These are phyloP conservation scores for Tetragonula clypearis DNA, from an alignment of 1,140 invertebrate species.

Conservation along the genomic window DNA sequence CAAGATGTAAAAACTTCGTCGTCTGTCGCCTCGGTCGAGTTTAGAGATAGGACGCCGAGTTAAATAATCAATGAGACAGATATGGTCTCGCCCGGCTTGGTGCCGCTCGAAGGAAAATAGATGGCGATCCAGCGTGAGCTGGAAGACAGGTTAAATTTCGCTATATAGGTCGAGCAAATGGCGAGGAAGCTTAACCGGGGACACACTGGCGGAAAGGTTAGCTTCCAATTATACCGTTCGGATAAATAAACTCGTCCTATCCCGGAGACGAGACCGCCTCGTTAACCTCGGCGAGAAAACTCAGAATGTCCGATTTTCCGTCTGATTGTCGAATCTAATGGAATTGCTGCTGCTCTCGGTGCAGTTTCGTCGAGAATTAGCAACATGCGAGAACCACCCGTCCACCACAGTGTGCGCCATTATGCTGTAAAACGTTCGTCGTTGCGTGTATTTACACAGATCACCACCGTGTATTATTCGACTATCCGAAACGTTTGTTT, in stretches of 20 bases:
- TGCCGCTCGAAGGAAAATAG: slow-evolving; percentile 35
- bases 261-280: slow-evolving; percentile 25
- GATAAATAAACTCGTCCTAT: slow-evolving; percentile 43
- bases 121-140: background rate
- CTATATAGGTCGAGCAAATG: slow-evolving; percentile 59
- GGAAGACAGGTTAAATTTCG: slow-evolving; percentile 40
- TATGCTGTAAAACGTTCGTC: no score
- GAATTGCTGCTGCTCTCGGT: no score
- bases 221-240: slow-evolving; percentile 50
- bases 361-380: no score
- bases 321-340: background rate
- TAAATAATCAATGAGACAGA: slow-evolving; percentile 53
- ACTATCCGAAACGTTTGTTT: background rate
- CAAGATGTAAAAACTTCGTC: slow-evolving; percentile 8
- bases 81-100: background rate
- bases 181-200: slow-evolving; percentile 40
- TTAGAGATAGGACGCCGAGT: background rate
- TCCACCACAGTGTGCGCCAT: no score
- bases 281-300: background rate
- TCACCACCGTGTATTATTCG: background rate
- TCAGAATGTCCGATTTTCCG: background rate
- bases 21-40: background rate
- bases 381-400: background rate
- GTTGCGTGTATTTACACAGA: background rate
- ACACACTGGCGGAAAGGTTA: slow-evolving; percentile 68